Evolutionary conservation across 2,797 vertebrate species (phyloP), one percentile per base, ranked within the genome.

Genomic region (Halcyon badia): DNA sequence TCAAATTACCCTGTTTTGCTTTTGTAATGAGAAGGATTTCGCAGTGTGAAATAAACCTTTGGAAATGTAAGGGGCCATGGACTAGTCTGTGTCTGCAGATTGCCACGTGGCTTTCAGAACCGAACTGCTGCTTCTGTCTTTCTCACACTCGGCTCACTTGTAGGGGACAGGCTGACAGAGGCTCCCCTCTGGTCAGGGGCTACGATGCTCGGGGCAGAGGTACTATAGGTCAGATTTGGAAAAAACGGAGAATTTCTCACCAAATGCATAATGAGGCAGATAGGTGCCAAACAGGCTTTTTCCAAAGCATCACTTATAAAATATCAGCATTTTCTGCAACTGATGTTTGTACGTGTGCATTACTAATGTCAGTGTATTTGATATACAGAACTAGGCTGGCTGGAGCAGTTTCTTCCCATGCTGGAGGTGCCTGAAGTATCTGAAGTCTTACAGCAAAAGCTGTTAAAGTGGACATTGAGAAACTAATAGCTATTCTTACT

Each of bases 1-100:
- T 9, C 66, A 82, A 57, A 21, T 89, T 89, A 81, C 11, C 61
- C 49, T 49, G 19, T 26, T 89, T 42, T 66, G 73, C 66, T 87
- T 90, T 94, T 92, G 69, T 76, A 91, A 92, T 31, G 22, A 78
- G 35, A 64, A 31, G 10, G 78, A 75, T 93, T 93, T 70, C 83
- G 77, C 83, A 90, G 87, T 65, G 71, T 82, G 79, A 95, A 96
- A 96, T 97, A 96, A 97, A 58, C 96, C 61, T 70, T 65, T 75
- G 30, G 89, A 95, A 81, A 58, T 37, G 5, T 88, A 87, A 73
- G n/a, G 88, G 64, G 51, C 30, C 35, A 18, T 1, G 20, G 60
- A 77, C 41, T 73, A 77, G 31, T 48, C 57, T 81, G 68, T 18
- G 2, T 61, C 70, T 92, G 80, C 58, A 84, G 73, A 46, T 41